A percentile compares a stretch with the other conserved stretches of the same genome.
Evolutionary conservation across 2,797 vertebrate genomes (phyloP).

Genomic region (Phrynocephalus vlangalii): DNA sequence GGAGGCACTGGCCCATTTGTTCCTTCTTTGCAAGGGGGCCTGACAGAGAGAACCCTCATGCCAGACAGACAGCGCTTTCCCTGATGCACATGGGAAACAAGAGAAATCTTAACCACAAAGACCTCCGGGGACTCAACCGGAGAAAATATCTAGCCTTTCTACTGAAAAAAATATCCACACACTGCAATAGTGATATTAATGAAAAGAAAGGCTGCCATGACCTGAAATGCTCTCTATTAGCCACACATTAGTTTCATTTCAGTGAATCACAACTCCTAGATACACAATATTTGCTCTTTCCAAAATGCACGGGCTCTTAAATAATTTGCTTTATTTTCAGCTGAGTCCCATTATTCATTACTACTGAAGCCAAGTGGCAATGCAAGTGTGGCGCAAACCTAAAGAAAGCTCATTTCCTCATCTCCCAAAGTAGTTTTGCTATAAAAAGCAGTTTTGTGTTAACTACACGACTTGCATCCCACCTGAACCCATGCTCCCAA

Average conservation of each 20-base stretch:
- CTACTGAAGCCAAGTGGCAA: constrained; percentile 36
- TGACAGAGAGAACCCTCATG: not conserved
- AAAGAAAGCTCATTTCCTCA: constrained; percentile 10
- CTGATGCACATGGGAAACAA: too few species aligned
- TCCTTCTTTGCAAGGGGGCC: not conserved
- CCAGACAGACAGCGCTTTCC: too few species aligned
- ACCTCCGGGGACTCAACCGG: not conserved
- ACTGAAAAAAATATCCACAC: not conserved
- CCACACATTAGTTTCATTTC: not conserved
- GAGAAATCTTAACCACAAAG: not conserved
- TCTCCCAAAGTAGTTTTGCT: constrained; percentile 8
- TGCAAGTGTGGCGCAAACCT: constrained; percentile 15
- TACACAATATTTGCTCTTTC: not conserved
- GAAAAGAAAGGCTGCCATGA: constrained; percentile 6
- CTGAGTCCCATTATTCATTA: constrained; percentile 47
- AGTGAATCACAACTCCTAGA: not conserved
- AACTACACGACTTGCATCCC: not conserved
- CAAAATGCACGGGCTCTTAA: constrained; percentile 15
- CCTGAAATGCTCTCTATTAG: not conserved
- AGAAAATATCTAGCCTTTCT: not conserved
- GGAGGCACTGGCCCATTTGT: not conserved
- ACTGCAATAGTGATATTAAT: constrained; percentile 7
- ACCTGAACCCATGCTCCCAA: not conserved
- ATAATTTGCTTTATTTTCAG: constrained; percentile 41
- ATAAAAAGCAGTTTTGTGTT: not conserved